phyloP scores from a whole-genome alignment of 2,797 vertebrate species.

The Protonibea diacanthus region DNA sequence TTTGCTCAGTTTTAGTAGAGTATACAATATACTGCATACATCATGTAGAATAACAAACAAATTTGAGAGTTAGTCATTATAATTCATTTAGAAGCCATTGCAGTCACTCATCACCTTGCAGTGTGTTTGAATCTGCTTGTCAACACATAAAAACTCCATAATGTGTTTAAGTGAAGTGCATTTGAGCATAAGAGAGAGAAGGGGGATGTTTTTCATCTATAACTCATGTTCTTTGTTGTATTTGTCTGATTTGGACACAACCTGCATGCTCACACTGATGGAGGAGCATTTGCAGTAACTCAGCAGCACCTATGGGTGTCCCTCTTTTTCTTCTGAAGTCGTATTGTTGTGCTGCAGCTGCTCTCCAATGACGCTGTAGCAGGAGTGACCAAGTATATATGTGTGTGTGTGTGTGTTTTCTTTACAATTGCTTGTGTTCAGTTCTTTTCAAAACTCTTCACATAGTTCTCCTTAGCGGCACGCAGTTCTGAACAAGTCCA shows the following conservation, averaged over 20 bases:
- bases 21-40: neutral
- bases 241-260: constrained; percentile 24
- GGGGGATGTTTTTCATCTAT: neutral
- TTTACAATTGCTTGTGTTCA: neutral
- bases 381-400: constrained; percentile 48
- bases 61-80: neutral
- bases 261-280: constrained; percentile 21
- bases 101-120: neutral
- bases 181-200: neutral
- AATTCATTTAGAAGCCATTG: neutral
- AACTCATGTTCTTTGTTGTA: constrained; percentile 21
- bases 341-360: constrained; percentile 16
- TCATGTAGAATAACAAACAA: neutral
- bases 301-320: constrained; percentile 83
- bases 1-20: neutral
- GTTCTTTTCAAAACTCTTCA: constrained; percentile 6
- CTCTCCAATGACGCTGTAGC: constrained; percentile 27
- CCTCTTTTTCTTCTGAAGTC: constrained; percentile 87
- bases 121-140: neutral
- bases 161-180: neutral
- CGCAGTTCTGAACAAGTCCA: neutral
- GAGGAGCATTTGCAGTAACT: constrained; percentile 75
- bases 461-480: neutral
- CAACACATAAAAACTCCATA: neutral
- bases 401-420: constrained; percentile 13